A percentile compares a stretch with the other conserved stretches of the same genome.
Conservation (phyloP, 2,797 vertebrate species). For the Menidia menidia region DNA sequence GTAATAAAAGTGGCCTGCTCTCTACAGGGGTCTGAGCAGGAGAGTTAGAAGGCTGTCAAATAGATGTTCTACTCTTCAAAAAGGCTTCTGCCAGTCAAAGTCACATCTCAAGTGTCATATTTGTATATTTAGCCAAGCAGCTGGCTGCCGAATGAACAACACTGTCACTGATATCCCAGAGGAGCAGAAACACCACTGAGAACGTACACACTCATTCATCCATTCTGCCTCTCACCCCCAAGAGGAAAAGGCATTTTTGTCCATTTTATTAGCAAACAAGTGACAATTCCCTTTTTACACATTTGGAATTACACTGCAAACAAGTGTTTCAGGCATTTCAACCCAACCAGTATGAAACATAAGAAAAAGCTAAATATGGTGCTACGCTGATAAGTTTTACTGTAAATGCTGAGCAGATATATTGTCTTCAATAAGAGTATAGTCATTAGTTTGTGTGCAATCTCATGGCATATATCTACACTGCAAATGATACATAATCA, state of each 20-base stretch:
- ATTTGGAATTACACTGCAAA: conserved; percentile 75
- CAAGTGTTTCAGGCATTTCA: conserved; percentile 70
- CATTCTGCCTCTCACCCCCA: not conserved
- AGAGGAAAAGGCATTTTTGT: conserved; percentile 23
- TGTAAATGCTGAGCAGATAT: conserved; percentile 58
- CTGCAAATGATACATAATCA: conserved; percentile 81
- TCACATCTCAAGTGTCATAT: conserved; percentile 71
- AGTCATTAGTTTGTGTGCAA: conserved; percentile 61
- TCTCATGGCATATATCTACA: conserved; percentile 67
- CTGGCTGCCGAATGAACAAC: conserved; percentile 50
- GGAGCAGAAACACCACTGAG: not conserved
- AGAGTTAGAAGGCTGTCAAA: conserved; percentile 2
- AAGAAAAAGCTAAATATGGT: conserved; percentile 76
- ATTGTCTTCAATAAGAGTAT: conserved; percentile 53
- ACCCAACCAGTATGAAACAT: conserved; percentile 75
- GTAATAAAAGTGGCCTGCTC: not conserved
- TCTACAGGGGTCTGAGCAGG: not conserved
- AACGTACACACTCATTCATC: not conserved
- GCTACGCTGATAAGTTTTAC: conserved; percentile 69
- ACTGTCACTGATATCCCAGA: conserved; percentile 48
- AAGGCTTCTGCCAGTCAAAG: conserved; percentile 50
- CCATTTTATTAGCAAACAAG: conserved; percentile 81
- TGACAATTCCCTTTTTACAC: conserved; percentile 81
- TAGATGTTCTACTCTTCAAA: conserved; percentile 36
- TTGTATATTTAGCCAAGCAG: conserved; percentile 60